Conservation (phyloP, 2,113 vertebrate genomes). For the Lipophrys pholis region DNA sequence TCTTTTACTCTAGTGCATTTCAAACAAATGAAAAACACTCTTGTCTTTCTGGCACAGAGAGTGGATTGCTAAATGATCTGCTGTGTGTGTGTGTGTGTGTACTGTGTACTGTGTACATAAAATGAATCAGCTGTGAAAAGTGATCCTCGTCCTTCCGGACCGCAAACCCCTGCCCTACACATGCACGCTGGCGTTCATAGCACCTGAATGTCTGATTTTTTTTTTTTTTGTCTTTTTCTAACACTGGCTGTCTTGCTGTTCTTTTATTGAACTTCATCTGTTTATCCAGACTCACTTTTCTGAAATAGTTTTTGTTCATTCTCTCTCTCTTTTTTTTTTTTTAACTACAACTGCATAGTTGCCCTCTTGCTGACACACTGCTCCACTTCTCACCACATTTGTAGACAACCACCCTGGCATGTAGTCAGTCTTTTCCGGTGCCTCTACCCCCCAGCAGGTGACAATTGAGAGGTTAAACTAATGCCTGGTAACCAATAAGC, state of each 20-base stretch:
- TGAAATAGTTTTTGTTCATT: not conserved
- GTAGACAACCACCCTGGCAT: constrained; percentile 46
- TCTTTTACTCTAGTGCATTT: constrained; percentile 69
- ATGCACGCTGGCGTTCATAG: constrained; percentile 20
- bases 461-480: constrained; percentile 79
- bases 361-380: constrained; percentile 29
- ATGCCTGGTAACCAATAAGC: constrained; percentile 56
- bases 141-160: constrained; percentile 63
- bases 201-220: constrained; percentile 24
- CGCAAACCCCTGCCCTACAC: constrained; percentile 45
- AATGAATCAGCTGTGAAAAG: constrained; percentile 73
- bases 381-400: constrained; percentile 50
- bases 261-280: not conserved
- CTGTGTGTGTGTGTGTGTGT: constrained; percentile 51
- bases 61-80: constrained; percentile 59
- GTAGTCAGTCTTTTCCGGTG: constrained; percentile 40
- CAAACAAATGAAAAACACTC: constrained; percentile 71
- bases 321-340: not conserved
- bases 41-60: constrained; percentile 63
- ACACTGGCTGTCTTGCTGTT: not conserved
- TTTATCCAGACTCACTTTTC: not conserved
- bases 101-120: constrained; percentile 59
- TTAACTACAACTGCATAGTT: constrained; percentile 28
- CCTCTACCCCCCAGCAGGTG: constrained; percentile 59
- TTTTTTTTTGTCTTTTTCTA: constrained; percentile 9